Conservation (phyloP, 2,113 vertebrate species). For the Campylomormyrus tamandua region DNA sequence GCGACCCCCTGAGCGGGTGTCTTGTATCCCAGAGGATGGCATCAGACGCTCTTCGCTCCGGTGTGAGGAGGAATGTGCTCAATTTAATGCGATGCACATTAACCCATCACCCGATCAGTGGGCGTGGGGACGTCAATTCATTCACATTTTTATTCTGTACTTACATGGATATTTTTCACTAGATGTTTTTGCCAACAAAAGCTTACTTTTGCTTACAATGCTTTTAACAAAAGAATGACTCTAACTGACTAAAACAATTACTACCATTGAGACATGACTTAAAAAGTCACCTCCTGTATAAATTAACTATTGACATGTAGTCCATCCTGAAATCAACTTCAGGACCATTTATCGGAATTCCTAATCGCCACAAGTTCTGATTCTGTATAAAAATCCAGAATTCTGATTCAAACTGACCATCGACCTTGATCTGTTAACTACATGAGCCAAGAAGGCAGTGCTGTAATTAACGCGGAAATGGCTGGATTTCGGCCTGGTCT, state of each 20-base stretch:
- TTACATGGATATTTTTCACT: neutral
- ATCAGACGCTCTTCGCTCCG: neutral
- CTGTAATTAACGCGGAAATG: neutral
- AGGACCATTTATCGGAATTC: neutral
- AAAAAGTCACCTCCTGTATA: neutral
- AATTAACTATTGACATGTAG: neutral
- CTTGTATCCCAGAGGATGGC: neutral
- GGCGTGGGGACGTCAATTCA: neutral
- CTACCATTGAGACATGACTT: neutral
- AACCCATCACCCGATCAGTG: neutral
- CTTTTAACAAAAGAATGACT: neutral
- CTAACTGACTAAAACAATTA: neutral
- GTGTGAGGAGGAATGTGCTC: neutral
- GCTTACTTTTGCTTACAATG: neutral
- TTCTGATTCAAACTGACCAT: neutral
- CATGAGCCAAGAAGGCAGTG: neutral
- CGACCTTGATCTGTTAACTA: neutral
- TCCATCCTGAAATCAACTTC: neutral
- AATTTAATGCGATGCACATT: neutral
- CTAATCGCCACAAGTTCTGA: neutral
- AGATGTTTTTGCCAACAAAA: neutral
- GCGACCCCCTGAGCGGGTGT: neutral
- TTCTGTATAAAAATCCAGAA: neutral
- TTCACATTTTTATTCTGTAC: neutral
- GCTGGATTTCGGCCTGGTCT: neutral